These are phyloP conservation scores for Nomia melanderi DNA, from an alignment of 1,140 invertebrate species.

Conservation along the genomic window DNA sequence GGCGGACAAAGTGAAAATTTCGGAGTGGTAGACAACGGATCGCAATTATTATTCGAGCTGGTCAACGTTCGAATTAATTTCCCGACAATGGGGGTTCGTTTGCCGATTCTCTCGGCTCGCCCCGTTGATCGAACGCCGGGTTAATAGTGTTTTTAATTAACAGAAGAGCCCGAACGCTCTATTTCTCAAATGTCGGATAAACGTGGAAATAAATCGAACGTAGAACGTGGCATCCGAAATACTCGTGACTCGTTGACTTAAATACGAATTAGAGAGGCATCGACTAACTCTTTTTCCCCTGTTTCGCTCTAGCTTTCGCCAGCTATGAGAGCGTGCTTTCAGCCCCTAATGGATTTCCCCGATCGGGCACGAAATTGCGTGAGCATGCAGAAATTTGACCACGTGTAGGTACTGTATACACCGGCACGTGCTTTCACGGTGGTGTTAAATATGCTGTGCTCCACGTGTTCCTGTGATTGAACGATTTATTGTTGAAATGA, in stretches of 20 bases:
- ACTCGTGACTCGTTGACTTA: conserved; percentile 1
- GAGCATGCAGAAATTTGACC: conserved; percentile 3
- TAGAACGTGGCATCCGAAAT: background rate
- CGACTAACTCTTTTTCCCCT: background rate
- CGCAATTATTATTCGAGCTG: background rate
- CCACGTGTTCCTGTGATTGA: background rate
- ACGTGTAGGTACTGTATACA: too few species aligned
- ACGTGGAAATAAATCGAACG: conserved; percentile 2
- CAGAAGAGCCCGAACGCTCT: background rate
- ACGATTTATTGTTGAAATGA: background rate
- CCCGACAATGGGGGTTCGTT: background rate
- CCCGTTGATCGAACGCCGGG: too few species aligned
- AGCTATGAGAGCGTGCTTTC: background rate
- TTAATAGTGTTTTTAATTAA: conserved; percentile 3
- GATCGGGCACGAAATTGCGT: conserved; percentile 3
- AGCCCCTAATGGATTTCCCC: background rate
- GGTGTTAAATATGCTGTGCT: background rate
- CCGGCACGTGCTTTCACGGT: background rate
- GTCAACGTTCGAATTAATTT: background rate
- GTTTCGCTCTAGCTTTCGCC: background rate
- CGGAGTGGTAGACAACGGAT: background rate
- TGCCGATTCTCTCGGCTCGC: background rate
- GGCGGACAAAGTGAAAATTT: background rate
- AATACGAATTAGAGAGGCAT: conserved; percentile 4
- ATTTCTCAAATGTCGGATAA: background rate